A percentile compares a stretch with the other conserved stretches of the same genome.
Conservation (phyloP, 1,140 invertebrate species). For the Ladona fulva region DNA sequence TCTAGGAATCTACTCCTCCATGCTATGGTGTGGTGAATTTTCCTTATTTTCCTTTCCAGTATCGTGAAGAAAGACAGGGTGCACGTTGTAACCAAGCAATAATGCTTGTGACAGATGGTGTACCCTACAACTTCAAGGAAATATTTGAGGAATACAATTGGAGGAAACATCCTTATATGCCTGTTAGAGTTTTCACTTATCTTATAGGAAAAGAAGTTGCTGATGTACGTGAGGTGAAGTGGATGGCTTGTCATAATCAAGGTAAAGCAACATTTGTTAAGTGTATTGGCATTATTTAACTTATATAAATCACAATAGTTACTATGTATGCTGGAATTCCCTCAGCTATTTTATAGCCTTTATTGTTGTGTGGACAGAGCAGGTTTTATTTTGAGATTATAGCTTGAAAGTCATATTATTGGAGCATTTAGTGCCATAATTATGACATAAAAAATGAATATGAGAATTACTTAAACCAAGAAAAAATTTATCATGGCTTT, state of each 20-base stretch:
- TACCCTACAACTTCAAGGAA: slow-evolving; percentile 85
- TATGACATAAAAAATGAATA: too few species aligned
- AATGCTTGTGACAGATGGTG: slow-evolving; percentile 97
- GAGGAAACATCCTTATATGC: slow-evolving; percentile 54
- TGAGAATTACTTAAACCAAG: too few species aligned
- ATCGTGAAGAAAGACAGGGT: slow-evolving; percentile 32
- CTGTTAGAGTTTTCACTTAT: slow-evolving; percentile 95
- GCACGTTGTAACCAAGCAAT: slow-evolving; percentile 82
- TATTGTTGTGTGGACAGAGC: too few species aligned
- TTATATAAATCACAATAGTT: too few species aligned
- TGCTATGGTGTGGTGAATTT: slow-evolving; percentile 11
- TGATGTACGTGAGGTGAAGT: slow-evolving; percentile 66
- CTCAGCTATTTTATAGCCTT: too few species aligned
- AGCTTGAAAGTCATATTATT: too few species aligned
- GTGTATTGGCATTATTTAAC: too few species aligned
- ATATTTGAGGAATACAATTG: slow-evolving; percentile 86
- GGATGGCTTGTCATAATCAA: slow-evolving; percentile 95
- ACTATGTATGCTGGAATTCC: too few species aligned
- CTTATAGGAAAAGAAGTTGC: slow-evolving; percentile 85
- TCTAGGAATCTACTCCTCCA: neutral
- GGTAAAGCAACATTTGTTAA: too few species aligned
- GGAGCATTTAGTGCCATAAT: too few species aligned
- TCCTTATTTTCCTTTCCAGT: slow-evolving; percentile 23
- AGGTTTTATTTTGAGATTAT: too few species aligned
- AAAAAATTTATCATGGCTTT: too few species aligned